A percentile compares a stretch with the other conserved stretches of the same genome.
phyloP scores from a whole-genome alignment of 2,797 vertebrate species.

The Salmo trutta region DNA sequence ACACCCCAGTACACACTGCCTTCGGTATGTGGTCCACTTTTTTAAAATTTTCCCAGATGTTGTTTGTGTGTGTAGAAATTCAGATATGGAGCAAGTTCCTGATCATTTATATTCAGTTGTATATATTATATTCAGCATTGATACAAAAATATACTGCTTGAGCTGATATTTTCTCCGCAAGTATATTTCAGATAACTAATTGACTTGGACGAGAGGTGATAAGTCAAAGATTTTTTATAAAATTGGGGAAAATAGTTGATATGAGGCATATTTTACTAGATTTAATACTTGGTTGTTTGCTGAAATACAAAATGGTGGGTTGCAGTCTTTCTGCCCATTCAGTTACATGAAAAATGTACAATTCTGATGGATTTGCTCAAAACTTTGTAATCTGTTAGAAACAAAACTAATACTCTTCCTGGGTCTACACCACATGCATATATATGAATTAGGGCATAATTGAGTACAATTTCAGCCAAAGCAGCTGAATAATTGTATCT shows the following conservation, averaged over 20 bases:
- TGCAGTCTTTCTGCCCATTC: not conserved
- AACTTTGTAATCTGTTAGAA: not conserved
- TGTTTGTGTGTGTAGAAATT: constrained; percentile 41
- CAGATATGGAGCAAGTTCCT: constrained; percentile 41
- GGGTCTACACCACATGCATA: not conserved
- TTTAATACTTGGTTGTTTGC: not conserved
- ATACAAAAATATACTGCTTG: constrained; percentile 23
- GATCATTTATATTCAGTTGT: constrained; percentile 32
- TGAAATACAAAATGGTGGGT: not conserved
- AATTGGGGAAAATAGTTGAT: not conserved
- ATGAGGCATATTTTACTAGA: not conserved
- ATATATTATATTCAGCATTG: constrained; percentile 22
- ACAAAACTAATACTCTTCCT: not conserved
- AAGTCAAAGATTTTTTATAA: not conserved
- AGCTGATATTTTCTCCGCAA: not conserved
- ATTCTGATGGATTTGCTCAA: not conserved
- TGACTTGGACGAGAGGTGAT: constrained; percentile 27
- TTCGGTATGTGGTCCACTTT: constrained; percentile 3
- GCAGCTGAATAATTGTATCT: too few species aligned
- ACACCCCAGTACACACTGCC: constrained; percentile 45
- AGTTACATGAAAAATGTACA: not conserved
- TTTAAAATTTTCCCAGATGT: too few species aligned
- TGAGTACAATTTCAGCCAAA: not conserved
- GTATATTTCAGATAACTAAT: constrained; percentile 19
- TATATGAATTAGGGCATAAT: not conserved